Percentiles rank a stretch among this genome's conserved stretches.
Evolutionary conservation across 2,113 vertebrate genomes (phyloP).

Genomic region (Ceyx melanurus): DNA sequence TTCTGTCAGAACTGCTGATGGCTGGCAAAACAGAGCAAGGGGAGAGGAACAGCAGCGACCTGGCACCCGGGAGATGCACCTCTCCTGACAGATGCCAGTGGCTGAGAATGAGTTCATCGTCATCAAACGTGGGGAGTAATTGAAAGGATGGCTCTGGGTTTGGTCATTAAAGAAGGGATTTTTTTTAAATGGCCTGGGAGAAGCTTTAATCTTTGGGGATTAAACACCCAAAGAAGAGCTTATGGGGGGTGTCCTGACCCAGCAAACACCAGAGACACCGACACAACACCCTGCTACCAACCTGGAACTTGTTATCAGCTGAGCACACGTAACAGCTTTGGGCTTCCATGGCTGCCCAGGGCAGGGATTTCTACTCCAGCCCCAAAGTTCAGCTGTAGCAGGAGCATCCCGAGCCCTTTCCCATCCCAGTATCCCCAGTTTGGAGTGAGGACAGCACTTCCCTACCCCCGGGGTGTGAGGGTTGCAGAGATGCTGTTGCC

Average conservation of each 20-base stretch:
- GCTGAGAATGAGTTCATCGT: not conserved
- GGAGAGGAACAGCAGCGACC: not conserved
- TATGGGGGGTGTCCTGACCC: not conserved
- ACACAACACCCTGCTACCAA: fast-evolving
- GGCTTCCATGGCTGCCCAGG: not conserved
- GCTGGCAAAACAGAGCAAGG: not conserved
- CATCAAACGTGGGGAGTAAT: not conserved
- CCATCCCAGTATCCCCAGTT: not conserved
- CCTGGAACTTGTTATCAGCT: not conserved
- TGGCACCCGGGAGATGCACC: fast-evolving
- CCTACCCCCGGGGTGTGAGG: not conserved
- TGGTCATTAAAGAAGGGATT: not conserved
- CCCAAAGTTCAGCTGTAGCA: not conserved
- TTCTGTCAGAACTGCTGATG: not conserved
- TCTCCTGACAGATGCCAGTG: not conserved
- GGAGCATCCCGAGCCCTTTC: not conserved
- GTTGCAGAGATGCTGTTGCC: not conserved
- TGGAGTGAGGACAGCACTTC: not conserved
- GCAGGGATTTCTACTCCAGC: not conserved
- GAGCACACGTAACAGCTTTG: not conserved
- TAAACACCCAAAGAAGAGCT: fast-evolving
- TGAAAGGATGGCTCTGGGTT: not conserved
- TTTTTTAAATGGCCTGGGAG: not conserved
- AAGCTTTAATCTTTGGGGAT: not conserved
- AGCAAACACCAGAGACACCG: not conserved